A percentile compares a stretch with the other conserved stretches of the same genome.
These are phyloP conservation scores for Protomyctophum bolini DNA, from an alignment of 2,113 vertebrate genomes.

Conservation along the genomic window DNA sequence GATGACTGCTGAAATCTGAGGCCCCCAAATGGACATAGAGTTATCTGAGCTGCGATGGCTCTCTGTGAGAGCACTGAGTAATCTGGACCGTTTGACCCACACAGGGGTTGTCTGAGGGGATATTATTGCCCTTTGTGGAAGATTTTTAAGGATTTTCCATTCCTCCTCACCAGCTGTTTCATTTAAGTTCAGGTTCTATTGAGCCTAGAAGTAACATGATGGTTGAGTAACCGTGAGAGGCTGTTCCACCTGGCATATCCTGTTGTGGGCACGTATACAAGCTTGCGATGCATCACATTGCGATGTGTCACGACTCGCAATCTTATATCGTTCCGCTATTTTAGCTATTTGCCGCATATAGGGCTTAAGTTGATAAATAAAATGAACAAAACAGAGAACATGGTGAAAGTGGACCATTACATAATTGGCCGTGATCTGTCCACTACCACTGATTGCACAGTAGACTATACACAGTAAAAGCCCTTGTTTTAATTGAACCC, in stretches of 20 bases:
- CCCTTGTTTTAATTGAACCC: too few species aligned
- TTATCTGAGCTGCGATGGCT: constrained; percentile 47
- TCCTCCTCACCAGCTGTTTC: not conserved
- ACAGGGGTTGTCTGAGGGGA: constrained; percentile 11
- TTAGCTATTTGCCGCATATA: too few species aligned
- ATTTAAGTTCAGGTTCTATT: too few species aligned
- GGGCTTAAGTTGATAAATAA: too few species aligned
- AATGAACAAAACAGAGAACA: not conserved
- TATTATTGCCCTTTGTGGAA: constrained; percentile 2
- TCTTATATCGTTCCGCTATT: too few species aligned
- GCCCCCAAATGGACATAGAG: constrained; percentile 49
- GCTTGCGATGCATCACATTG: too few species aligned
- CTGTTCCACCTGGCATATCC: too few species aligned
- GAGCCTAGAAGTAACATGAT: too few species aligned
- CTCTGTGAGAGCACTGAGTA: constrained; percentile 37
- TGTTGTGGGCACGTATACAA: too few species aligned
- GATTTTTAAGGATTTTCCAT: not conserved
- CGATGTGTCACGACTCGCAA: too few species aligned
- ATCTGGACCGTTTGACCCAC: constrained; percentile 47
- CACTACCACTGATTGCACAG: constrained; percentile 11
- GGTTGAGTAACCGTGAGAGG: too few species aligned
- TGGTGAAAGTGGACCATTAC: not conserved
- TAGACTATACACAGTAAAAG: too few species aligned
- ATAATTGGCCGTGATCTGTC: constrained; percentile 12
- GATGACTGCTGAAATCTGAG: constrained; percentile 76